Conservation (phyloP, 2,888 invertebrate genomes). For the Pediacus dermestoides region DNA sequence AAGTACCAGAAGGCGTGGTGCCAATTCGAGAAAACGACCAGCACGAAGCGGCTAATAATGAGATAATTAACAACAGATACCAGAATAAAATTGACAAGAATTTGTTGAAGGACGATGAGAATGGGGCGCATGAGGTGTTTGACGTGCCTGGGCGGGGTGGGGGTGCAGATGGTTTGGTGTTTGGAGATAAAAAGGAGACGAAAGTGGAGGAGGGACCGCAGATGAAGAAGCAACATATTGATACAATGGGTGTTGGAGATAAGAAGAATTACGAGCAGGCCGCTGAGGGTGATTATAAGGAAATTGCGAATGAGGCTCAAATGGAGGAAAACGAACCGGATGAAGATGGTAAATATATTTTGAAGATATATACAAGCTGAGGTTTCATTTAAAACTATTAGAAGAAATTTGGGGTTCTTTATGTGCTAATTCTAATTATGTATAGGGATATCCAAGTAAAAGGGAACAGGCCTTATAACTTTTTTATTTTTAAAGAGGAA, state of each 20-base stretch:
- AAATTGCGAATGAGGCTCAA: constrained; percentile 29
- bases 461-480: too few species aligned
- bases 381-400: too few species aligned
- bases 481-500: too few species aligned
- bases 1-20: constrained; percentile 37
- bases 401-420: too few species aligned
- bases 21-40: constrained; percentile 33
- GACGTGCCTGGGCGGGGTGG: constrained; percentile 33
- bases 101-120: constrained; percentile 37
- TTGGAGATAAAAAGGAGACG: constrained; percentile 28
- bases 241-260: constrained; percentile 27
- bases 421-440: too few species aligned
- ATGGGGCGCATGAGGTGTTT: constrained; percentile 44
- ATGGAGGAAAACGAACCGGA: constrained; percentile 38
- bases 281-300: constrained; percentile 32
- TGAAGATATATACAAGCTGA: too few species aligned
- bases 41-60: constrained; percentile 27
- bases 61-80: constrained; percentile 45
- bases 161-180: constrained; percentile 22
- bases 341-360: constrained; percentile 52
- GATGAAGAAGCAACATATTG: constrained; percentile 32
- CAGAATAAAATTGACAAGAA: constrained; percentile 51
- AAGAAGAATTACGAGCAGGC: constrained; percentile 36
- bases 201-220: constrained; percentile 32
- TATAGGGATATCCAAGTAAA: too few species aligned